These are phyloP conservation scores for Coptodon bakossiorum DNA, from an alignment of 2,113 vertebrate genomes.

Conservation along the genomic window DNA sequence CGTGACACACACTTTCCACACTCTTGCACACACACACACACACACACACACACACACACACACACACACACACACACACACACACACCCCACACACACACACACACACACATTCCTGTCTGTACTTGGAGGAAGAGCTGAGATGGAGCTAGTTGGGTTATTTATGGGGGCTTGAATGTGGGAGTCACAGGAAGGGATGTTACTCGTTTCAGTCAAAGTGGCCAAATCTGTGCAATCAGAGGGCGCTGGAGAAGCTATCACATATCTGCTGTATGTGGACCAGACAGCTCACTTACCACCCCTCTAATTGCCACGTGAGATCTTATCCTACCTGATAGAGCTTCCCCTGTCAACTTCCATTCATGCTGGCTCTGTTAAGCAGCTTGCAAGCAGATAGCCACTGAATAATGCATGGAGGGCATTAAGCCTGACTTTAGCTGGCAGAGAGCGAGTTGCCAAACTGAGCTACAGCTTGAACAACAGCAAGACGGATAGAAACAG, in stretches of 20 bases:
- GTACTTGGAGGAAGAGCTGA: background rate
- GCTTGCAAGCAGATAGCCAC: slow-evolving; percentile 36
- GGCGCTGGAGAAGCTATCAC: background rate
- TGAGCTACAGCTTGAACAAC: background rate
- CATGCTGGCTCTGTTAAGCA: slow-evolving; percentile 20
- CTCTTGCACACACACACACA: background rate
- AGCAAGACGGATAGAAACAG: background rate
- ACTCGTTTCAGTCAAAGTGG: slow-evolving; percentile 12
- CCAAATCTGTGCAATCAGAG: slow-evolving; percentile 27
- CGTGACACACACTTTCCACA: too few species aligned
- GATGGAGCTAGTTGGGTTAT: background rate
- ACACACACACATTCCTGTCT: background rate
- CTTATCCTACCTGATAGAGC: slow-evolving; percentile 44
- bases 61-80: background rate
- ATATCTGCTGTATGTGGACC: slow-evolving; percentile 23
- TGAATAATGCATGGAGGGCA: slow-evolving; percentile 58
- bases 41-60: background rate
- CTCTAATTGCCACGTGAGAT: slow-evolving; percentile 57
- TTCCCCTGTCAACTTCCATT: slow-evolving; percentile 47
- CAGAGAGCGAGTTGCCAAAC: slow-evolving; percentile 28
- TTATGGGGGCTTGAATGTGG: background rate
- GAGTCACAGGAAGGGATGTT: background rate
- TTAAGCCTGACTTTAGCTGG: slow-evolving; percentile 34
- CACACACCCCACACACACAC: background rate
- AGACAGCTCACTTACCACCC: slow-evolving; percentile 53